Evolutionary conservation across 2,797 vertebrate genomes (phyloP).

Genomic region (Trematomus bernacchii): DNA sequence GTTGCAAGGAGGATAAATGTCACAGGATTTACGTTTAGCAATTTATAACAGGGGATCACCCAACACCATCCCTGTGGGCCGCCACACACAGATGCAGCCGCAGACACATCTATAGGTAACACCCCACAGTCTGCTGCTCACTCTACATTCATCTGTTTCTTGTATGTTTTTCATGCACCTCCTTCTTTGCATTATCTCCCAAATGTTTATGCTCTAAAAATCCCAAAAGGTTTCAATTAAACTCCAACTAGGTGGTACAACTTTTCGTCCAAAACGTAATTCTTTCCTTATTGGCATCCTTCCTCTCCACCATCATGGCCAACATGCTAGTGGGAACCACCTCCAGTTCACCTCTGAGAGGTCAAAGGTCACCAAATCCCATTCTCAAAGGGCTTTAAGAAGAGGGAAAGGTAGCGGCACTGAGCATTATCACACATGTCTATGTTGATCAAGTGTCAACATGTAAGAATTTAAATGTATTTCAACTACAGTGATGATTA

Average conservation of each 20-base stretch:
- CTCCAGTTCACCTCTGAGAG: slow-evolving; percentile 49
- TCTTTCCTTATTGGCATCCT: slow-evolving; percentile 27
- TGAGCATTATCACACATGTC: background rate
- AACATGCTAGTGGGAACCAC: slow-evolving; percentile 37
- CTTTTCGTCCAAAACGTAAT: slow-evolving; percentile 23
- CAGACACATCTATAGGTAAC: slow-evolving; percentile 31
- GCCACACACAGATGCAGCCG: slow-evolving; percentile 32
- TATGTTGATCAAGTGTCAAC: background rate
- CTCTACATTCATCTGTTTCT: slow-evolving; percentile 6
- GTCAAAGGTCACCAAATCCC: slow-evolving; percentile 53
- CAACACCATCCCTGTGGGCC: slow-evolving; percentile 9
- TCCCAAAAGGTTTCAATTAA: background rate
- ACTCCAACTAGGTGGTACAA: background rate
- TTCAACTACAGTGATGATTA: background rate
- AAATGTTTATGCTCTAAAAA: slow-evolving; percentile 25
- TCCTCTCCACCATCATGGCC: slow-evolving; percentile 6
- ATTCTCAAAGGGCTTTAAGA: slow-evolving; percentile 63
- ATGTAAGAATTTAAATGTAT: background rate
- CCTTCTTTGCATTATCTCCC: background rate
- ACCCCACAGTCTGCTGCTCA: slow-evolving; percentile 6
- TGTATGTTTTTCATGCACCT: background rate
- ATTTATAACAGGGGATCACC: slow-evolving; percentile 47
- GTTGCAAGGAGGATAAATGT: slow-evolving; percentile 67
- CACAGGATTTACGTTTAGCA: slow-evolving; percentile 64
- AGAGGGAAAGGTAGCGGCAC: slow-evolving; percentile 18